Base-by-base conservation (phyloP, 1,140 invertebrate species). In the Drosophila takahashii region DNA sequence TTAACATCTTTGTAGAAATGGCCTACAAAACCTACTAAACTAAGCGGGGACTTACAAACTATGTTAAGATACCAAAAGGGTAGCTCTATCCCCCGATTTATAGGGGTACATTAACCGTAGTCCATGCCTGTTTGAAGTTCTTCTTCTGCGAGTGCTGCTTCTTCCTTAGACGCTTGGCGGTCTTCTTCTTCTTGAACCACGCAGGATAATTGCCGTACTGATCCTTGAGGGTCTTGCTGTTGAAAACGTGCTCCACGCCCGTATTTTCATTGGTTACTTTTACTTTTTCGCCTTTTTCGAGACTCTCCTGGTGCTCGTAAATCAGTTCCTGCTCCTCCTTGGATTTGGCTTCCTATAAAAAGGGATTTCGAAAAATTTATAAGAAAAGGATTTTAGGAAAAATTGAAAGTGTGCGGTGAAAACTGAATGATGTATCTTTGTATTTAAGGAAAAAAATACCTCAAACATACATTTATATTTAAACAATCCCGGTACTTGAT, bases 161-260 rank as follows among this genome's bases (percentile, higher is more conserved):
- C 77, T 66, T 92, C 58, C 94, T 94, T 57, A 94, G 94, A 51
- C 93, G 92, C 73, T 93, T 94, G 2, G 81, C 70, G 27, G 94
- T 93, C 81, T 94, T 94, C 73, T 94, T 90, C 48, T 90, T 92
- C 52, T 93, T 94, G 92, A 95, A 93, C 95, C 95, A 95, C 10
- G 93, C 77, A 10, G 95, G 95, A 85, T 95, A 95, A 60, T 94
- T 93, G 18, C 95, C 95, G 84, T 93, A 92, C 69, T 95, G 93
- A 92, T 95, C 94, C 15, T 91, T 89, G 70, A 95, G 92, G 1
- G 95, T 95, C 75, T 93, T 95, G 36, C 93, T 93, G 69, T 94
- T 94, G 58, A 93, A 95, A 9, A 93, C 72, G 53, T 93, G 92
- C 13, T 86, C 77, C 3, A 92, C 86, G 29, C 92, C 93, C 6